A percentile compares a stretch with the other conserved stretches of the same genome.
Evolutionary conservation across 2,797 vertebrate species (phyloP).

Genomic region (Coregonus suidteri): DNA sequence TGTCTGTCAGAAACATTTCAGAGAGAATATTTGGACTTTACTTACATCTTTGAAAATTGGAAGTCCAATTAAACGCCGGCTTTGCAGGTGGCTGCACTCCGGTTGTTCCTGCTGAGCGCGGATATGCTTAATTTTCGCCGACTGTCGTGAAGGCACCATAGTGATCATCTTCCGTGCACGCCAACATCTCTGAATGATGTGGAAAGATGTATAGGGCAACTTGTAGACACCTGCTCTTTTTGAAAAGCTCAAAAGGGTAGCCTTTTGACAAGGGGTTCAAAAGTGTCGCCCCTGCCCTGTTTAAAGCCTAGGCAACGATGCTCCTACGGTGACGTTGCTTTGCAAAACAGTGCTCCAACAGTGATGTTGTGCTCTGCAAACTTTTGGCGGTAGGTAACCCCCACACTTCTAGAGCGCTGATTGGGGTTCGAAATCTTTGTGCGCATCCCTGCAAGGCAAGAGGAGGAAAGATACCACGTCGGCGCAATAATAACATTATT

Average conservation of each 20-base stretch:
- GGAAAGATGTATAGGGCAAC: constrained; percentile 5
- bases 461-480: neutral
- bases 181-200: constrained; percentile 77
- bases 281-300: too few species aligned
- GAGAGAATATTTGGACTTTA: constrained; percentile 39
- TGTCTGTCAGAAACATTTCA: neutral
- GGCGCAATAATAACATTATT: neutral
- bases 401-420: constrained; percentile 54
- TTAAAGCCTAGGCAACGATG: neutral
- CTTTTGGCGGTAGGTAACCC: constrained; percentile 56
- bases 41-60: constrained; percentile 88
- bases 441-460: neutral
- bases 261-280: neutral
- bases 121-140: constrained; percentile 80
- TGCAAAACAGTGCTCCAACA: too few species aligned
- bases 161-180: constrained; percentile 88
- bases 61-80: constrained; percentile 70
- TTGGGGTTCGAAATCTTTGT: constrained; percentile 49
- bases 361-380: constrained; percentile 53
- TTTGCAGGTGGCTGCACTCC: constrained; percentile 58
- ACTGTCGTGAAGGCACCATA: constrained; percentile 86
- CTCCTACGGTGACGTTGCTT: neutral
- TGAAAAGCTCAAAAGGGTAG: neutral
- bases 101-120: constrained; percentile 61
- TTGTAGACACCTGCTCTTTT: neutral